phyloP scores from a whole-genome alignment of 2,888 invertebrate genomes.

The Chymomyza fuscimana region DNA sequence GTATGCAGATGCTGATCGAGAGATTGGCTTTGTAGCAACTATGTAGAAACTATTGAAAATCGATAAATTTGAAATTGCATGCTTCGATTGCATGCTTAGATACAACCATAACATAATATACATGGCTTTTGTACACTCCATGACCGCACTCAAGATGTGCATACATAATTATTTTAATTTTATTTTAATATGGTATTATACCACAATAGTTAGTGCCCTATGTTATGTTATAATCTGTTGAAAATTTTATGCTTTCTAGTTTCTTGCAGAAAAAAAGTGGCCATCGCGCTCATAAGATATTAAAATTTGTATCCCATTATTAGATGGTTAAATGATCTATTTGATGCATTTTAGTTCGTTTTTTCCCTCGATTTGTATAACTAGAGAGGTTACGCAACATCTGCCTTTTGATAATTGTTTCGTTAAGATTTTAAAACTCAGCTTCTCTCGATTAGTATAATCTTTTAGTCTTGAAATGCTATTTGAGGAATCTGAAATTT shows the following conservation, averaged over 20 bases:
- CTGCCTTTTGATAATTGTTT: too few species aligned
- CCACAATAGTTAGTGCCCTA: not conserved
- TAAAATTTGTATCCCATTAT: too few species aligned
- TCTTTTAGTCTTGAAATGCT: too few species aligned
- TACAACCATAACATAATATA: not conserved
- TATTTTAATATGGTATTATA: not conserved
- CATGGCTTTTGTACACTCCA: not conserved
- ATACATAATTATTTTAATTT: not conserved
- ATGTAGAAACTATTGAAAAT: slow-evolving; percentile 53
- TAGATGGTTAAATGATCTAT: too few species aligned
- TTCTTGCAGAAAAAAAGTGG: not conserved
- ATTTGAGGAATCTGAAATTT: too few species aligned
- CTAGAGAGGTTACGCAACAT: too few species aligned
- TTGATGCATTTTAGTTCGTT: too few species aligned
- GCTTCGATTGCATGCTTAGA: slow-evolving; percentile 38
- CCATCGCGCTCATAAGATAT: too few species aligned
- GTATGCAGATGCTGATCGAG: slow-evolving; percentile 33
- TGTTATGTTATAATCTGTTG: not conserved
- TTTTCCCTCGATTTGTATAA: too few species aligned
- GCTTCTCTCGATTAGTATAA: too few species aligned
- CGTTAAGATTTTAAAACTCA: too few species aligned
- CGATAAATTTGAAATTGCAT: slow-evolving; percentile 72
- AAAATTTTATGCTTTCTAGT: not conserved
- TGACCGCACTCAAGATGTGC: not conserved
- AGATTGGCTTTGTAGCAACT: not conserved